Percentiles rank a stretch among this genome's conserved stretches.
Evolutionary conservation across 2,888 invertebrate genomes (phyloP).

Genomic region (Zygaena filipendulae): DNA sequence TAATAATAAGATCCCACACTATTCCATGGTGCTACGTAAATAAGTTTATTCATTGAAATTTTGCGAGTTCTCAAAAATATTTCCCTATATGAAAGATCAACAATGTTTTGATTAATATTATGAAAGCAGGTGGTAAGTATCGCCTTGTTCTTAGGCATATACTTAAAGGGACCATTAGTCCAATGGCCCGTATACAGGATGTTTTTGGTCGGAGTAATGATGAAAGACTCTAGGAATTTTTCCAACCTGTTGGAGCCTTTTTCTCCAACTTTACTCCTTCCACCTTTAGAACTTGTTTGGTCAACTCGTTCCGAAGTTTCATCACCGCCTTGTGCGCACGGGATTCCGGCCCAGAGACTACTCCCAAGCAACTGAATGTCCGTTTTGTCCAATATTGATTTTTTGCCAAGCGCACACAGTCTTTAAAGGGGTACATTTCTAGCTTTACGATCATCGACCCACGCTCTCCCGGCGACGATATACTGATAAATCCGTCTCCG

Average conservation of each 20-base stretch:
- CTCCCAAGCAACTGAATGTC: background rate
- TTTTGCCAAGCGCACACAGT: no score
- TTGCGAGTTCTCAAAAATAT: constrained; percentile 1
- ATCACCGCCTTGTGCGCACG: constrained; percentile 3
- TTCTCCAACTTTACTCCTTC: background rate
- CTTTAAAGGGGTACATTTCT: constrained; percentile 13
- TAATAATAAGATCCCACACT: no score
- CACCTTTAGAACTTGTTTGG: no score
- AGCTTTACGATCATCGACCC: constrained; percentile 13
- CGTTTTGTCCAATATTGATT: constrained; percentile 7
- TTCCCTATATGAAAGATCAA: no score
- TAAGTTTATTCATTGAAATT: constrained; percentile 2
- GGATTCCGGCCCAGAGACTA: constrained; percentile 2
- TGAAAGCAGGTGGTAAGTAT: no score
- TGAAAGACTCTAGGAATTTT: constrained; percentile 1
- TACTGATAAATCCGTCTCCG: constrained; percentile 11
- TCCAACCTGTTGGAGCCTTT: constrained; percentile 1
- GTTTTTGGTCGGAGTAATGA: constrained; percentile 1
- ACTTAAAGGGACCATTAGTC: no score
- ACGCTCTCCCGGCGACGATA: constrained; percentile 14
- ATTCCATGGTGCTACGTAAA: constrained; percentile 4
- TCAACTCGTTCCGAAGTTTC: constrained; percentile 1
- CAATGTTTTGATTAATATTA: no score
- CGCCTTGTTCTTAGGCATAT: no score
- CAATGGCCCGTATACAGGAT: constrained; percentile 1